phyloP scores from a whole-genome alignment of 2,113 vertebrate genomes.

The Centrocercus urophasianus region DNA sequence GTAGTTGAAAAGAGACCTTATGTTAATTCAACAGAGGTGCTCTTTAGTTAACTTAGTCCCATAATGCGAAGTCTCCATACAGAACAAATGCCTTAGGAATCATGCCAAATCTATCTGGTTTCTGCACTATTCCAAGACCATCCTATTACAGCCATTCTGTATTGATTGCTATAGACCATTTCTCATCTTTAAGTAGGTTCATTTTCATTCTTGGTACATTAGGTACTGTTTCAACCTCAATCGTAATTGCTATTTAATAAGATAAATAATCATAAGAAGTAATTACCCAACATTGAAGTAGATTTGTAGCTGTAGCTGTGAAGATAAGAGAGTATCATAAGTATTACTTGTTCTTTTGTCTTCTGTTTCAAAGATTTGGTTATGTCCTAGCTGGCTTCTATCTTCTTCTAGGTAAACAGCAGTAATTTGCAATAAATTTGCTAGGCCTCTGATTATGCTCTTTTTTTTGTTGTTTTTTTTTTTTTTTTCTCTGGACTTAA shows the following conservation, averaged over 20 bases:
- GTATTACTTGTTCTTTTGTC: not conserved
- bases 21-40: not conserved
- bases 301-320: conserved; percentile 16
- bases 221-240: conserved; percentile 43
- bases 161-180: not conserved
- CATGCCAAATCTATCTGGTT: not conserved
- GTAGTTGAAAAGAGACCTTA: not conserved
- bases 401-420: not conserved
- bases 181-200: conserved; percentile 32
- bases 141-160: not conserved
- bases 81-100: not conserved
- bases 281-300: conserved; percentile 26
- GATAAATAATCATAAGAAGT: conserved; percentile 56
- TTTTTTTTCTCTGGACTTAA: not conserved
- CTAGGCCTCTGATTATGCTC: not conserved
- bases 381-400: not conserved
- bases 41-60: not conserved
- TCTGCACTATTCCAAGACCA: not conserved
- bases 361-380: not conserved
- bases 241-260: conserved; percentile 33
- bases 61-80: not conserved
- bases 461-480: too few species aligned
- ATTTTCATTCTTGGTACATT: conserved; percentile 57
- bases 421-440: not conserved
- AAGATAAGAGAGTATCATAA: not conserved